Evolutionary conservation across 2,888 invertebrate species (phyloP).

Genomic region (Tachystola acroxantha): DNA sequence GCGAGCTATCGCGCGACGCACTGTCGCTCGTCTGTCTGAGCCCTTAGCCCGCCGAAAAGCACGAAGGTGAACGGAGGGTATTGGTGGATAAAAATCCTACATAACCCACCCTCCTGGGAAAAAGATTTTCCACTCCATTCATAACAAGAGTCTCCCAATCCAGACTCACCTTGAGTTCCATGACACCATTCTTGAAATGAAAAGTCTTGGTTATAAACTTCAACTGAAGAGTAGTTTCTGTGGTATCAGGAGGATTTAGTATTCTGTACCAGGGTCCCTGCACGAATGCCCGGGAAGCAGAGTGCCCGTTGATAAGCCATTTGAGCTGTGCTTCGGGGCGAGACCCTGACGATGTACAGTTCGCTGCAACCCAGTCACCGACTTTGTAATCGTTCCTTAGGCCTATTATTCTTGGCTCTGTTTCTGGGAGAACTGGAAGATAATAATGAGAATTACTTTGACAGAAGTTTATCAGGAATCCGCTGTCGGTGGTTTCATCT

Average conservation of each 20-base stretch:
- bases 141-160: no score
- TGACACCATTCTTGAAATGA: constrained; percentile 87
- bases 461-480: no score
- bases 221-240: constrained; percentile 85
- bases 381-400: constrained; percentile 86
- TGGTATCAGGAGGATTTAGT: constrained; percentile 74
- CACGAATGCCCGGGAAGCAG: constrained; percentile 71
- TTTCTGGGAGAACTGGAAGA: constrained; percentile 84
- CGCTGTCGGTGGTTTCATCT: no score
- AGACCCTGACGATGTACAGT: constrained; percentile 88
- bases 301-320: constrained; percentile 90
- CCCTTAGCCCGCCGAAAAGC: no score
- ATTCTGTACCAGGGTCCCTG: constrained; percentile 71
- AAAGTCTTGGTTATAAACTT: constrained; percentile 84
- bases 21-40: no score
- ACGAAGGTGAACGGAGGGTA: no score
- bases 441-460: not conserved
- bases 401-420: constrained; percentile 87
- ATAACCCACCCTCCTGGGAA: no score
- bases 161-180: constrained; percentile 85
- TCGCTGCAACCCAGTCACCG: constrained; percentile 85
- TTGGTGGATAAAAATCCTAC: no score
- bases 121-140: no score
- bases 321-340: constrained; percentile 87
- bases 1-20: no score